Conservation (phyloP, 2,113 vertebrate genomes). For the Promerops cafer region DNA sequence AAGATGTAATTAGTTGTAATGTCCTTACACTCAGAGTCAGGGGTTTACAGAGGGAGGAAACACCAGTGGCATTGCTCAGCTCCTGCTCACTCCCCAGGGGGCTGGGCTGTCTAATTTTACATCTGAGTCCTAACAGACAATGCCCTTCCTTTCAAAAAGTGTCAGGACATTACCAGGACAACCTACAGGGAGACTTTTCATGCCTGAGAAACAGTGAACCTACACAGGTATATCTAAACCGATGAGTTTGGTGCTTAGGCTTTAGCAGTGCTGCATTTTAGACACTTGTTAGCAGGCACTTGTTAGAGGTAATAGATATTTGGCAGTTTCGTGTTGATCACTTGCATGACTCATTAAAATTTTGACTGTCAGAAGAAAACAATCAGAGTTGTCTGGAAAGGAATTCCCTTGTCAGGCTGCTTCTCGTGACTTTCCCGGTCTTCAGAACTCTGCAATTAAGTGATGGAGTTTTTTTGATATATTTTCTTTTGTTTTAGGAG, state of each 20-base stretch:
- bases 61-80: background rate
- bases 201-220: background rate
- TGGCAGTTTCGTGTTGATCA: background rate
- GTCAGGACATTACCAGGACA: background rate
- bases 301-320: background rate
- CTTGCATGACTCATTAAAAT: background rate
- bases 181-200: background rate
- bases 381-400: background rate
- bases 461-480: background rate
- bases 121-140: background rate
- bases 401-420: background rate
- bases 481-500: background rate
- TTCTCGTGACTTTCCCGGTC: background rate
- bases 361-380: background rate
- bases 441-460: background rate
- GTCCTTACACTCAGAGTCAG: background rate
- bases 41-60: background rate
- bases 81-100: background rate
- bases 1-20: slow-evolving; percentile 39
- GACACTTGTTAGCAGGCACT: background rate
- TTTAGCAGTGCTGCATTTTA: background rate
- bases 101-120: background rate
- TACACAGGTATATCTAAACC: background rate
- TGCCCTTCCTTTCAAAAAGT: background rate
- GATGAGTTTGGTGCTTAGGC: background rate